Evolutionary conservation across 2,797 vertebrate species (phyloP).

Genomic region (Eulemur coronatus): DNA sequence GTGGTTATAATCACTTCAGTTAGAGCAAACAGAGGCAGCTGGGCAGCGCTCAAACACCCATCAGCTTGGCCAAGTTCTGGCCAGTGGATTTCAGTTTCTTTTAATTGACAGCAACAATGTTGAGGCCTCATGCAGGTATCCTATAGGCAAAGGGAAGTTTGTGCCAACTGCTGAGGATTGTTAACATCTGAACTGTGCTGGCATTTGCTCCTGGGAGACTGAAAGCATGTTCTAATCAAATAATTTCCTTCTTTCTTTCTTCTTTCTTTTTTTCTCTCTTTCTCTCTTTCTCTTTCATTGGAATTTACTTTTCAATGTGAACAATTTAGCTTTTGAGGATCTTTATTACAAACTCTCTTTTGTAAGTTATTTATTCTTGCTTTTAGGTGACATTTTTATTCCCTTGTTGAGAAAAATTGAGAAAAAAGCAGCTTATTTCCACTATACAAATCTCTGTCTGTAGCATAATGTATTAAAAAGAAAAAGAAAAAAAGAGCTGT

Average conservation of each 20-base stretch:
- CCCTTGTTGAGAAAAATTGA: neutral
- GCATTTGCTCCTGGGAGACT: neutral
- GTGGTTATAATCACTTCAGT: constrained; percentile 62
- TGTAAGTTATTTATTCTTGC: neutral
- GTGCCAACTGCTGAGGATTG: neutral
- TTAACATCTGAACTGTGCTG: neutral
- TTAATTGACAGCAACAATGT: neutral
- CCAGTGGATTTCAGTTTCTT: neutral
- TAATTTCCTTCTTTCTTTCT: rapidly evolving
- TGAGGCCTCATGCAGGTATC: neutral
- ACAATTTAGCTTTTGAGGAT: neutral
- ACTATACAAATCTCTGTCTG: neutral
- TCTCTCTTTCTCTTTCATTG: no score
- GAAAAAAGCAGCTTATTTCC: neutral
- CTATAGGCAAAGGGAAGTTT: neutral
- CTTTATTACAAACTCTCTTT: neutral
- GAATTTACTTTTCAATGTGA: neutral
- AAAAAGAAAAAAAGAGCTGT: neutral
- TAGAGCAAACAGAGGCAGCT: constrained; percentile 3
- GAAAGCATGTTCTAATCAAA: neutral
- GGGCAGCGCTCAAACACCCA: neutral
- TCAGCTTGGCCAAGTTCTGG: neutral
- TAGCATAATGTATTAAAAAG: neutral
- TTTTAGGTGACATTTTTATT: neutral
- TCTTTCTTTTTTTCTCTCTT: rapidly evolving